These are phyloP conservation scores for Actenoides hombroni DNA, from an alignment of 2,113 vertebrate genomes.

Conservation along the genomic window DNA sequence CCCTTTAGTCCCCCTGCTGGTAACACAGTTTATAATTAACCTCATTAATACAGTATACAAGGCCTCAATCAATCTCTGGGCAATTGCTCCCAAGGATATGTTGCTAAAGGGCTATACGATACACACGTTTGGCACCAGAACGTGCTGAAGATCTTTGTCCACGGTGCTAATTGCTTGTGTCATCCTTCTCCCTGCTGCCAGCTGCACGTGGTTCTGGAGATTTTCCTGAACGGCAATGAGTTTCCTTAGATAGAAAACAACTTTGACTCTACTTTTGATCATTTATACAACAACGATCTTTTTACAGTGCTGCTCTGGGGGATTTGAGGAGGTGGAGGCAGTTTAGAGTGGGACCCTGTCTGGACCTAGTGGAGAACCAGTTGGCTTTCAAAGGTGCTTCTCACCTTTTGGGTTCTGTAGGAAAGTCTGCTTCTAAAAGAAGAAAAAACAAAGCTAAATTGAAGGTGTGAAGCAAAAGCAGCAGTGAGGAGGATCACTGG, in stretches of 20 bases:
- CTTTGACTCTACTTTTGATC: background rate
- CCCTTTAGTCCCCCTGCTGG: background rate
- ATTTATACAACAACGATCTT: accelerated
- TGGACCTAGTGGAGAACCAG: background rate
- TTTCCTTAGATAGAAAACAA: background rate
- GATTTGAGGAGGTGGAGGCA: background rate
- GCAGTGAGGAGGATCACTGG: background rate
- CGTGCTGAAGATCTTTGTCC: background rate
- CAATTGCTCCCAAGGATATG: background rate
- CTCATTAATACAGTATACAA: background rate
- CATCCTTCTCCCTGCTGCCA: background rate
- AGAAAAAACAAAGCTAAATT: background rate
- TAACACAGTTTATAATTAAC: slow-evolving; percentile 32
- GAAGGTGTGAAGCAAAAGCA: background rate
- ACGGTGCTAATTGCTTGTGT: background rate
- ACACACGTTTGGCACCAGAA: background rate
- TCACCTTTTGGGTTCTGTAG: background rate
- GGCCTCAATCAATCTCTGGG: background rate
- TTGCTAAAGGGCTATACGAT: background rate
- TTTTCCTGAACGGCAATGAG: background rate
- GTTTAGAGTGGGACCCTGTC: background rate
- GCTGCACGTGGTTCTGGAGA: background rate
- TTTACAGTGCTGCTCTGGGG: background rate
- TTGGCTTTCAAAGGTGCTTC: background rate
- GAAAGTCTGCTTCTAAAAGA: background rate